phyloP scores from a whole-genome alignment of 2,113 vertebrate genomes.

The Nestor notabilis region DNA sequence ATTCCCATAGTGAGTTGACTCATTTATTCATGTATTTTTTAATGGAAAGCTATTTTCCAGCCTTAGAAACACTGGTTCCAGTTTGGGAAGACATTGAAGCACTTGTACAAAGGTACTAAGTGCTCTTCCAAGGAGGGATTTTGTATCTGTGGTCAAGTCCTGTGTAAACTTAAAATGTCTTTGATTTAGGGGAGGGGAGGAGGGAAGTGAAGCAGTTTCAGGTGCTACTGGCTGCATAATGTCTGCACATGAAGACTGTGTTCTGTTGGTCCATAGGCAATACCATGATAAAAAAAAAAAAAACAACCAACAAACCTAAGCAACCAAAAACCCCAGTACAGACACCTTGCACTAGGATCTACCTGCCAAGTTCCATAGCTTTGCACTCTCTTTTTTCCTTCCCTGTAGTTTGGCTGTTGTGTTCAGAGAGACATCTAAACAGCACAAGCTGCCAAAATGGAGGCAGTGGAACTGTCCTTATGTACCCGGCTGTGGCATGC shows the following conservation, averaged over 20 bases:
- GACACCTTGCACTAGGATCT: conserved; percentile 10
- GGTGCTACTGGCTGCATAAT: background rate
- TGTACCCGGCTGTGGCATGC: background rate
- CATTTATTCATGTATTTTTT: background rate
- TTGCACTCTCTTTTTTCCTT: background rate
- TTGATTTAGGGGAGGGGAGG: background rate
- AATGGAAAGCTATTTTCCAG: background rate
- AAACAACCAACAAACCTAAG: background rate
- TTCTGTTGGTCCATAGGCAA: conserved; percentile 34
- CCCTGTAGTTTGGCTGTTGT: background rate
- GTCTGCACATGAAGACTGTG: background rate
- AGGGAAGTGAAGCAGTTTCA: background rate
- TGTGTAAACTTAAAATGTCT: conserved; percentile 39
- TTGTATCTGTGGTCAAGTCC: background rate
- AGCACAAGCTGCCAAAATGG: background rate
- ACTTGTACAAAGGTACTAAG: background rate
- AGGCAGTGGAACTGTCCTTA: background rate
- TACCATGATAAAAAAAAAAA: background rate
- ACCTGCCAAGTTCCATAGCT: background rate
- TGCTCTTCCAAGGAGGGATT: background rate
- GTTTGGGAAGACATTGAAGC: background rate
- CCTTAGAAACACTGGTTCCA: background rate
- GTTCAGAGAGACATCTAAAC: background rate
- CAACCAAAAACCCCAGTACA: background rate
- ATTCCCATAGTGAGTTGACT: background rate